These are phyloP conservation scores for Antedon mediterranea DNA, from an alignment of 53 echinoderm and acorn worm species.

Conservation along the genomic window DNA sequence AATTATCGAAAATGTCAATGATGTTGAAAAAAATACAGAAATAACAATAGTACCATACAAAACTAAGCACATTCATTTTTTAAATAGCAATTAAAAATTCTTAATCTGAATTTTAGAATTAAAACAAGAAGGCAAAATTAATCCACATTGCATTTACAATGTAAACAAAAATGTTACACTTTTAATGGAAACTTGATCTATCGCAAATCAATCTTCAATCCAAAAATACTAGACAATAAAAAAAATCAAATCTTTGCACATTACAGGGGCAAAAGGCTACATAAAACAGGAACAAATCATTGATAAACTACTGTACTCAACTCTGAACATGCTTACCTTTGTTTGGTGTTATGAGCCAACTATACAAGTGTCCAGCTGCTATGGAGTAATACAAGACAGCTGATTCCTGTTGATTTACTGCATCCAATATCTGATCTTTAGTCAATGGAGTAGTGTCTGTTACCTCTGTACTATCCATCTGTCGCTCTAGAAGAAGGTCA, in stretches of 20 bases:
- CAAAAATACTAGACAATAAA: too few relatives aligned
- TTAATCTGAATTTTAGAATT: too few relatives aligned
- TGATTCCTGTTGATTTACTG: conserved; percentile 71
- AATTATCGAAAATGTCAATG: not conserved
- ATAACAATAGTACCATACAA: too few relatives aligned
- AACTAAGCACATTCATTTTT: too few relatives aligned
- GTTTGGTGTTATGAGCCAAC: conserved; percentile 72
- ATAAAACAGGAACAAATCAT: not conserved
- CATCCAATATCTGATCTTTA: conserved; percentile 71
- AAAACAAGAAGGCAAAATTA: too few relatives aligned
- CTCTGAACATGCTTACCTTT: conserved; percentile 70
- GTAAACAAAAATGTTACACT: too few relatives aligned
- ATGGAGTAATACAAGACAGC: conserved; percentile 78
- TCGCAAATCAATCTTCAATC: too few relatives aligned
- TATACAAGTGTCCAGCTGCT: conserved; percentile 88
- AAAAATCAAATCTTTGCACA: not conserved
- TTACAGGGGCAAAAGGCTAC: not conserved
- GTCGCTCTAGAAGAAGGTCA: conserved; percentile 63
- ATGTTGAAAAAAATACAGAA: too few relatives aligned
- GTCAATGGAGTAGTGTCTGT: conserved; percentile 58
- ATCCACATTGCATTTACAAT: too few relatives aligned
- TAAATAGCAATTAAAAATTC: too few relatives aligned
- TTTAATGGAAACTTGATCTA: too few relatives aligned
- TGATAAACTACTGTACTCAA: too few relatives aligned
- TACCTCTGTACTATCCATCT: conserved; percentile 42